These are phyloP conservation scores for Bacillus rossius DNA, from an alignment of 1,140 invertebrate genomes.

Conservation along the genomic window DNA sequence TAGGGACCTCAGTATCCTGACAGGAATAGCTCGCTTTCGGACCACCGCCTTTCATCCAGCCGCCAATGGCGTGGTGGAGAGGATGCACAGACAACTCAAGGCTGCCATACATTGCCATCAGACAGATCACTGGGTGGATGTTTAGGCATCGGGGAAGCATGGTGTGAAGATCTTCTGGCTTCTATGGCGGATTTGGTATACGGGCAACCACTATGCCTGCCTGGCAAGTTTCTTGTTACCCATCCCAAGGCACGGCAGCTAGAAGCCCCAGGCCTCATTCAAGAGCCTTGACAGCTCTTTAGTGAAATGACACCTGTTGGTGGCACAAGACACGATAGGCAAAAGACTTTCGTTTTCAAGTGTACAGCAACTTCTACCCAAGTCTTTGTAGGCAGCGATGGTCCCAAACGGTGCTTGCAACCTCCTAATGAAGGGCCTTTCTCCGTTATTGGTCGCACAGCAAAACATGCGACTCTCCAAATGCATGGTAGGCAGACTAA, in stretches of 20 bases:
- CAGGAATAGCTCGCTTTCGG: slow-evolving; percentile 9
- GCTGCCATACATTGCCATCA: slow-evolving; percentile 32
- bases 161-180: slow-evolving; percentile 28
- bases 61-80: slow-evolving; percentile 40
- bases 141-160: slow-evolving; percentile 34
- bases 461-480: too few relatives aligned
- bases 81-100: slow-evolving; percentile 39
- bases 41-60: slow-evolving; percentile 37
- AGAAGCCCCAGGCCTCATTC: slow-evolving; percentile 12
- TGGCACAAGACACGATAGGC: slow-evolving; percentile 7
- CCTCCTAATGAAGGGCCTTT: slow-evolving; percentile 30
- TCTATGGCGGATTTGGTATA: slow-evolving; percentile 35
- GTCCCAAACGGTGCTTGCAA: slow-evolving; percentile 20
- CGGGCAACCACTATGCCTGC: slow-evolving; percentile 32
- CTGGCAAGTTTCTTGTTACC: slow-evolving; percentile 33
- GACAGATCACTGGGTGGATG: slow-evolving; percentile 30
- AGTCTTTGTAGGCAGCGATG: slow-evolving; percentile 29
- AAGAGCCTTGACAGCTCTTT: slow-evolving; percentile 10
- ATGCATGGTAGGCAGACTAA: background rate
- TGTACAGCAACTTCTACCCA: slow-evolving; percentile 23
- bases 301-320: slow-evolving; percentile 19
- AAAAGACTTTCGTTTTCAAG: slow-evolving; percentile 15
- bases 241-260: slow-evolving; percentile 10
- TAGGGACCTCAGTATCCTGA: background rate
- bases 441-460: slow-evolving; percentile 14